Evolutionary conservation across 2,888 invertebrate genomes (phyloP).

Genomic region (Cantharis lateralis): DNA sequence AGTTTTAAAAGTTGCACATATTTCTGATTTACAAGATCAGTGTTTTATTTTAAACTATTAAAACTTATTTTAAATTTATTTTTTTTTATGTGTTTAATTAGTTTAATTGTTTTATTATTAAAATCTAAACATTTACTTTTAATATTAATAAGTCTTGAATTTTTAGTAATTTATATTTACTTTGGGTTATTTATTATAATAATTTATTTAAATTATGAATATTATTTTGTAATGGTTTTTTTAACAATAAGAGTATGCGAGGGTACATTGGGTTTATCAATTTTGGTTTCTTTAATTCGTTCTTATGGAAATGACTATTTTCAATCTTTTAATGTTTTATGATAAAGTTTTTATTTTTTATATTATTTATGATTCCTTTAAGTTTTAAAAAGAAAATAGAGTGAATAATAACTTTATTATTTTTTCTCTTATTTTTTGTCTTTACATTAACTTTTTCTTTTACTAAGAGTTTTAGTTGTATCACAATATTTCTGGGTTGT

Average conservation of each 20-base stretch:
- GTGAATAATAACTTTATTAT: constrained; percentile 59
- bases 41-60: too few species aligned
- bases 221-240: constrained; percentile 50
- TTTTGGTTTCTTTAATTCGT: constrained; percentile 63
- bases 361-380: constrained; percentile 58
- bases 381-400: constrained; percentile 59
- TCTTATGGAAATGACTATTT: constrained; percentile 66
- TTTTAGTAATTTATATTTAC: too few species aligned
- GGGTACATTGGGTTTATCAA: constrained; percentile 64
- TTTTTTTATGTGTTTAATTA: too few species aligned
- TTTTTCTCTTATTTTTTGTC: constrained; percentile 58
- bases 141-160: too few species aligned
- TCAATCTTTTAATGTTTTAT: constrained; percentile 58
- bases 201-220: constrained; percentile 14
- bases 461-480: constrained; percentile 51
- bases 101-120: too few species aligned
- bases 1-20: too few species aligned
- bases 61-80: too few species aligned
- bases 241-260: constrained; percentile 69
- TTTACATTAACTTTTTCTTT: constrained; percentile 54
- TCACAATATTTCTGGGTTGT: constrained; percentile 55
- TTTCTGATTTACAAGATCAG: too few species aligned
- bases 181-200: too few species aligned
- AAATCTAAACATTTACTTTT: too few species aligned
- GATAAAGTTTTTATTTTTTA: neutral